Evolutionary conservation across 2,797 vertebrate genomes (phyloP).

Genomic region (Cygnus olor): DNA sequence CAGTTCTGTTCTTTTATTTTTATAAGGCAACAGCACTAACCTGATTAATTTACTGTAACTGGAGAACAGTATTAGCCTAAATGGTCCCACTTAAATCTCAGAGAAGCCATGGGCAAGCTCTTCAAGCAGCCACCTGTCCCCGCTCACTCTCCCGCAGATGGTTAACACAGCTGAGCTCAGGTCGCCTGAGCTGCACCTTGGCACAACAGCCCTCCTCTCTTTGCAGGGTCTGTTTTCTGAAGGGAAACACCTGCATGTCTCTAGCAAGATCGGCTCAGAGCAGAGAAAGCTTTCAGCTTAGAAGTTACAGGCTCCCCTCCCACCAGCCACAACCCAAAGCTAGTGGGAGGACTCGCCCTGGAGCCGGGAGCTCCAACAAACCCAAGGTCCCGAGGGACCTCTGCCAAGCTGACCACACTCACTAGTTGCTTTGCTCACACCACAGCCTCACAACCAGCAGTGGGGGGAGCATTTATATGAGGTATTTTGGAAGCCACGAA

Average conservation of each 20-base stretch:
- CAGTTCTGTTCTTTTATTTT: background rate
- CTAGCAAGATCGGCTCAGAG: background rate
- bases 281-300: background rate
- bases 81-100: background rate
- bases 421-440: background rate
- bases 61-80: conserved; percentile 1
- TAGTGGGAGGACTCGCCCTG: background rate
- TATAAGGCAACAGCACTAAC: background rate
- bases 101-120: background rate
- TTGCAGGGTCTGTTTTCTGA: background rate
- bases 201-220: background rate
- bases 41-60: conserved; percentile 27
- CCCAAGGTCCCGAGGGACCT: background rate
- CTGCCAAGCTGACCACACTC: rapidly evolving
- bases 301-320: background rate
- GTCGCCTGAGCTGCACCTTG: background rate
- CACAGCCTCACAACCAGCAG: background rate
- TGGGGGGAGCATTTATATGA: background rate
- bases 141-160: background rate
- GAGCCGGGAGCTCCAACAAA: background rate
- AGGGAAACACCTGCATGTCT: conserved; percentile 53
- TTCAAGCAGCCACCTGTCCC: background rate
- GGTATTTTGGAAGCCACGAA: background rate
- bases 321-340: background rate
- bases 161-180: background rate